These are phyloP conservation scores for Carapus acus DNA, from an alignment of 2,797 vertebrate genomes.

Conservation along the genomic window DNA sequence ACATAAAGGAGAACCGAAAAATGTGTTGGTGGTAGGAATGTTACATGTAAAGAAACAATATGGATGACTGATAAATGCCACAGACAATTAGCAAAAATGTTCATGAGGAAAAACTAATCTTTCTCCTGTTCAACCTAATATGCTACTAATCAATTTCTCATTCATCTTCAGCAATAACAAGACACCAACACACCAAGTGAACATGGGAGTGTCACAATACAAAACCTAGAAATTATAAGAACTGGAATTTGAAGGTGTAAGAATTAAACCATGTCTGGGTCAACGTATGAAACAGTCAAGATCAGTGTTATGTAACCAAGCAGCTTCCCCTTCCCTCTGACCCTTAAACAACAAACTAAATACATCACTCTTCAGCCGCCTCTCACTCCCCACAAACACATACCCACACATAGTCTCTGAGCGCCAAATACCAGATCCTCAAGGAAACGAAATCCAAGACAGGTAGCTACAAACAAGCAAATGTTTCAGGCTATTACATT, in stretches of 20 bases:
- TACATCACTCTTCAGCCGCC: constrained; percentile 35
- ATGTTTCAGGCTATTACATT: constrained; percentile 31
- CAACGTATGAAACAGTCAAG: constrained; percentile 11
- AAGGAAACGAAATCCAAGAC: too few species aligned
- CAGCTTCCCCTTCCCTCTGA: constrained; percentile 1
- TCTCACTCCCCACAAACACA: constrained; percentile 29
- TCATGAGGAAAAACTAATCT: constrained; percentile 17
- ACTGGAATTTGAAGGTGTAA: constrained; percentile 6
- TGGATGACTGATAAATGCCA: constrained; percentile 47
- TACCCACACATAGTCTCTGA: not conserved
- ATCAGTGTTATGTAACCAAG: constrained; percentile 14
- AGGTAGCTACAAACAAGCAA: too few species aligned
- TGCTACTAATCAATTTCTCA: constrained; percentile 37
- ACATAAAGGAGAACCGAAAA: constrained; percentile 17
- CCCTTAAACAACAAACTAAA: constrained; percentile 14
- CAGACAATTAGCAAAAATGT: constrained; percentile 37
- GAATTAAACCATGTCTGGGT: constrained; percentile 1
- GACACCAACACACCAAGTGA: not conserved
- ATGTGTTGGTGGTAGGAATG: constrained; percentile 47
- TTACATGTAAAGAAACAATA: constrained; percentile 22
- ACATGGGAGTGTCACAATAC: not conserved
- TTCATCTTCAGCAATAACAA: constrained; percentile 27
- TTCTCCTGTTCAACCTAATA: constrained; percentile 25
- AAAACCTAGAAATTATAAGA: not conserved
- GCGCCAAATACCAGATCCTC: too few species aligned